phyloP scores from a whole-genome alignment of 2,888 invertebrate genomes.

The Stratiomys singularior region DNA sequence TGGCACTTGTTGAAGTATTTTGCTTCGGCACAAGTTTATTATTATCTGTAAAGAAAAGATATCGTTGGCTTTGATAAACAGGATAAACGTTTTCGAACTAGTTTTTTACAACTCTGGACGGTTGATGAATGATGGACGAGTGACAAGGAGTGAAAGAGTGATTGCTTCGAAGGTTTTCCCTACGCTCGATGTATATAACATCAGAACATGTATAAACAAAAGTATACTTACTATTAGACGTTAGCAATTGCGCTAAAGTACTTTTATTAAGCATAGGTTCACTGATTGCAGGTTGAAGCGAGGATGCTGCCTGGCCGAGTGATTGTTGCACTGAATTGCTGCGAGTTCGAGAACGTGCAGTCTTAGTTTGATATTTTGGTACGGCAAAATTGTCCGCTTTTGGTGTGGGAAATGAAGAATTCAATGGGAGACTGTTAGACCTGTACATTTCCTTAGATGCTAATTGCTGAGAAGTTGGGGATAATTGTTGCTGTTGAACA shows the following conservation, averaged over 20 bases:
- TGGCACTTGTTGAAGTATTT: constrained; percentile 60
- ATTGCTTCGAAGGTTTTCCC: no score
- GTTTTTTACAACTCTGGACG: no score
- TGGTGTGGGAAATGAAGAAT: constrained; percentile 67
- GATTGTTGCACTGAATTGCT: constrained; percentile 65
- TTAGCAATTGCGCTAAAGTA: constrained; percentile 85
- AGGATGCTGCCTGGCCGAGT: constrained; percentile 63
- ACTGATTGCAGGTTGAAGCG: constrained; percentile 78
- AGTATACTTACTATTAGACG: constrained; percentile 60
- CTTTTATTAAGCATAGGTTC: constrained; percentile 78
- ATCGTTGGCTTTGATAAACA: not conserved
- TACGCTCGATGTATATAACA: no score
- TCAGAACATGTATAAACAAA: not conserved
- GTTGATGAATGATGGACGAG: no score
- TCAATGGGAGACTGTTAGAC: constrained; percentile 72
- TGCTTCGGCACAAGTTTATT: constrained; percentile 52
- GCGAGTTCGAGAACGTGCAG: constrained; percentile 60
- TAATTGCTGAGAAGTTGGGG: constrained; percentile 49
- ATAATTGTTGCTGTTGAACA: constrained; percentile 51
- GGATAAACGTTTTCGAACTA: not conserved
- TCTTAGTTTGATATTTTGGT: constrained; percentile 62
- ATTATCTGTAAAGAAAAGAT: not conserved
- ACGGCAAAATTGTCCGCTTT: constrained; percentile 61
- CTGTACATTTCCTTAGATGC: constrained; percentile 69
- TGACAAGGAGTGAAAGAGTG: no score